A percentile compares a stretch with the other conserved stretches of the same genome.
Evolutionary conservation across 2,888 invertebrate genomes (phyloP).

Genomic region (Dryadula phaetusa): DNA sequence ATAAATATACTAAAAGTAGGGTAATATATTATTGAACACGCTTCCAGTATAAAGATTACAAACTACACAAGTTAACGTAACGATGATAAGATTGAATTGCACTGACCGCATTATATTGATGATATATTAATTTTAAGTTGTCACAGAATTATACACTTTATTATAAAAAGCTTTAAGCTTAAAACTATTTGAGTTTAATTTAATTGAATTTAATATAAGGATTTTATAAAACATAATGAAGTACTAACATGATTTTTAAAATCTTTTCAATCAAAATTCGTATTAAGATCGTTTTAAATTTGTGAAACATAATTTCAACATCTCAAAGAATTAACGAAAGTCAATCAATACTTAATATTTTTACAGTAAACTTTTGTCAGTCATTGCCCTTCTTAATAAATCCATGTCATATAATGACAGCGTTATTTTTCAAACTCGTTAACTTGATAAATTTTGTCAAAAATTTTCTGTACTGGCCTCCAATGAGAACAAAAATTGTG

Average conservation of each 20-base stretch:
- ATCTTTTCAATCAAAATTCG: conserved; percentile 14
- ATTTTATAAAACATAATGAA: conserved; percentile 18
- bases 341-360: conserved; percentile 8
- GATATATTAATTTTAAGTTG: conserved; percentile 14
- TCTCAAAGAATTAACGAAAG: conserved; percentile 18
- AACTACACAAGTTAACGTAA: conserved; percentile 11
- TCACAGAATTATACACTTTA: not conserved
- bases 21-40: not conserved
- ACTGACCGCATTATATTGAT: conserved; percentile 16
- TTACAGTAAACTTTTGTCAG: conserved; percentile 16
- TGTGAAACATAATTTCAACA: conserved; percentile 5
- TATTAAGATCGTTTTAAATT: conserved; percentile 14
- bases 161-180: not conserved
- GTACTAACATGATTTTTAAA: conserved; percentile 31
- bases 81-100: conserved; percentile 11
- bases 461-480: conserved; percentile 3
- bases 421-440: conserved; percentile 30
- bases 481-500: not conserved
- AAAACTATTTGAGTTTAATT: not conserved
- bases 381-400: conserved; percentile 24
- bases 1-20: not conserved
- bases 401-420: conserved; percentile 36
- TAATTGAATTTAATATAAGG: conserved; percentile 16
- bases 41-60: not conserved
- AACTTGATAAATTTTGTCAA: conserved; percentile 31